These are phyloP conservation scores for Drosophila bocqueti DNA, from an alignment of 1,140 invertebrate species.

Conservation along the genomic window DNA sequence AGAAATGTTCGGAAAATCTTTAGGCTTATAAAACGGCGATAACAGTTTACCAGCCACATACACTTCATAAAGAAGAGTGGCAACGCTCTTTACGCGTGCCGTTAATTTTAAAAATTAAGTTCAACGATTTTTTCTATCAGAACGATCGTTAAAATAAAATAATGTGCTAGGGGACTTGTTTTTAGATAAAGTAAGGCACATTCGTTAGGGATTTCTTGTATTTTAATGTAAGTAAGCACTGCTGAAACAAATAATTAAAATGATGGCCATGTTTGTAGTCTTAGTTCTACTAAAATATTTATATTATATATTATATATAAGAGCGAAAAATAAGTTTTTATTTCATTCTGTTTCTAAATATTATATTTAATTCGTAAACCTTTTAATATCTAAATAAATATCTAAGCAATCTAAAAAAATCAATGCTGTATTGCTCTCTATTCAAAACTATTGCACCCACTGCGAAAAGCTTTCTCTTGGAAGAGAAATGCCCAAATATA, in stretches of 20 bases:
- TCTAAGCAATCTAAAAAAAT: background rate
- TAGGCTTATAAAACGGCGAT: background rate
- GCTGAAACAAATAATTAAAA: background rate
- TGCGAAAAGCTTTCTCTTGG: constrained; percentile 49
- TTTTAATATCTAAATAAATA: background rate
- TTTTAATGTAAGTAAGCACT: background rate
- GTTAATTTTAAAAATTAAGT: background rate
- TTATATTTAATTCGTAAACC: background rate
- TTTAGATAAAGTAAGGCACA: background rate
- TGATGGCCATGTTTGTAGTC: no score
- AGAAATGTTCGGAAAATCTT: background rate
- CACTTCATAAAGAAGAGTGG: background rate
- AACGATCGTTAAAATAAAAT: no score
- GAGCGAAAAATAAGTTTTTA: no score
- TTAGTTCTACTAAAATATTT: background rate
- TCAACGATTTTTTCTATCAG: background rate
- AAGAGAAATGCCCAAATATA: constrained; percentile 51
- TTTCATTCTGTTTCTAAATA: background rate
- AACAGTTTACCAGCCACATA: background rate
- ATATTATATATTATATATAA: no score
- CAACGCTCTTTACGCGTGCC: background rate
- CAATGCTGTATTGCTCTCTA: background rate
- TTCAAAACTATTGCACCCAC: constrained; percentile 7
- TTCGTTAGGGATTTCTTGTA: no score
- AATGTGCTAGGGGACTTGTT: no score